Evolutionary conservation across 1,140 invertebrate species (phyloP), one percentile per base, ranked within the genome.

Genomic region (Micrasema longulum): DNA sequence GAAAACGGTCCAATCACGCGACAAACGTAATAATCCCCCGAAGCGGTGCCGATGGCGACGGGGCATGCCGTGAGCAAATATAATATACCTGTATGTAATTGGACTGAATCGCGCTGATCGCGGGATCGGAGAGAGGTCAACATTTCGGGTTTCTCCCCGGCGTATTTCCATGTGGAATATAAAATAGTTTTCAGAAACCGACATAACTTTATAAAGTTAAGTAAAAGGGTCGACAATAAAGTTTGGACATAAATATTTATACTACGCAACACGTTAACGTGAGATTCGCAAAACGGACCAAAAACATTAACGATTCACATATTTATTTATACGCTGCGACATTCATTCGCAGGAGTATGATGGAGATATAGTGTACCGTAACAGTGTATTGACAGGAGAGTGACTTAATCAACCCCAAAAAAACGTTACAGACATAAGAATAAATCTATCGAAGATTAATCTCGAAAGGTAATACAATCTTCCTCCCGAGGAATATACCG

Each of bases 361-460:
- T 12, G 5, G 5, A 12, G 12, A 1, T 38, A 3, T 16, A n/a
- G 3, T 1, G 1, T n/a, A 14, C 3, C 16, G 14, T 18, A 18
- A 14, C 16, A 5, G n/a, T 48, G 16, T 9, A 18, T 10, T 48
- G 7, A 16, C 9, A 48, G 20, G n/a, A 11, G 1, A 48, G 18
- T 10, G 16, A 48, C 16, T 18, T 18, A 48, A 20, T 16, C 18
- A 48, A 16, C 7, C 11, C 18, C 2, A 38, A 38, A 41, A 18
- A 22, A 60, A 41, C n/a, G 35, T 36, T 31, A 60, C 36, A 22
- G 2, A 22, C 20, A 18, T 2, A 57, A 31, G 9, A 38, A 60
- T 14, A 60, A 38, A 60, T 60, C 38, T 60, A 60, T 60, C 55
- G 41, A 60, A 60, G 55, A 60, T 60, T 41, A 60, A 41, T 60